phyloP scores from a whole-genome alignment of 2,888 invertebrate genomes.

The Torymus aiolomorphi region DNA sequence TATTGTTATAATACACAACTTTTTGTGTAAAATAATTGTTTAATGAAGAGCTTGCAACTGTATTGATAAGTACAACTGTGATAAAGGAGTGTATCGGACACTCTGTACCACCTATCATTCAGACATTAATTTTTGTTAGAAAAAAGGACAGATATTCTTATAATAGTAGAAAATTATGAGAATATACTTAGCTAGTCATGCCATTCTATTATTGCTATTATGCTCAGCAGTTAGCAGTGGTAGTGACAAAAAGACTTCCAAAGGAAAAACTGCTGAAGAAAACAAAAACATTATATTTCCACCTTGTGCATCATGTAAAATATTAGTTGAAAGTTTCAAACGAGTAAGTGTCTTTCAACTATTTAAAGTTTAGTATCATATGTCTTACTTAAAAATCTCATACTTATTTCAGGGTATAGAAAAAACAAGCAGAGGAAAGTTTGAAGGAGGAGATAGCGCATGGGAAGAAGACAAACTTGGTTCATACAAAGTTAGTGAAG shows the following conservation, averaged over 20 bases:
- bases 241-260: conserved; percentile 19
- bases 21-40: no score
- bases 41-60: no score
- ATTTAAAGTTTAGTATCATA: neutral
- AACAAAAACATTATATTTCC: conserved; percentile 78
- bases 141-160: neutral
- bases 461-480: conserved; percentile 94
- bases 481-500: conserved; percentile 90
- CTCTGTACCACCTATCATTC: conserved; percentile 29
- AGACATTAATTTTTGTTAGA: neutral
- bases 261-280: conserved; percentile 66
- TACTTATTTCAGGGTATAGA: conserved; percentile 82
- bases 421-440: conserved; percentile 89
- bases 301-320: conserved; percentile 87
- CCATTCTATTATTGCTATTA: conserved; percentile 37
- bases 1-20: no score
- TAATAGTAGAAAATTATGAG: conserved; percentile 39
- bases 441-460: conserved; percentile 94
- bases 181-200: conserved; percentile 19
- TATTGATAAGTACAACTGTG: neutral
- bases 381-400: no score
- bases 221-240: conserved; percentile 23
- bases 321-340: conserved; percentile 85
- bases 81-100: conserved; percentile 25
- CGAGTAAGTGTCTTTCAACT: conserved; percentile 72